phyloP scores from a whole-genome alignment of 30 jellyfish, hydroid and myxozoan species.

The Aurelia coerulea region DNA sequence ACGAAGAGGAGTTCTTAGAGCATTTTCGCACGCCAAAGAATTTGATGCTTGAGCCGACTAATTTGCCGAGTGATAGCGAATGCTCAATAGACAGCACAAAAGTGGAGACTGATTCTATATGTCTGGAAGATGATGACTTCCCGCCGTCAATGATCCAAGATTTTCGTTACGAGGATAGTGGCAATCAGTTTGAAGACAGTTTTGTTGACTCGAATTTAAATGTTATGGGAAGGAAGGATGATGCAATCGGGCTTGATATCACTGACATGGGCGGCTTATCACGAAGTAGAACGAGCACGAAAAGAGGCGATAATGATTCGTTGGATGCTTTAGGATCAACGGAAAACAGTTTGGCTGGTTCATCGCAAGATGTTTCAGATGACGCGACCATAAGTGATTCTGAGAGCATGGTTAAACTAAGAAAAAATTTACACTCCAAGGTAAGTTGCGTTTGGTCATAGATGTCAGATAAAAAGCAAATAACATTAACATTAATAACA shows the following conservation, averaged over 20 bases:
- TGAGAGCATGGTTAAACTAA: conserved; percentile 45
- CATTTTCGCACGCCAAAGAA: conserved; percentile 28
- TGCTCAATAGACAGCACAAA: conserved; percentile 64
- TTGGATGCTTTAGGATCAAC: conserved; percentile 22
- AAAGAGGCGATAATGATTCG: conserved; percentile 26
- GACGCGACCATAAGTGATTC: conserved; percentile 58
- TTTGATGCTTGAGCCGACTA: conserved; percentile 27
- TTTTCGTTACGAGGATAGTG: conserved; percentile 28
- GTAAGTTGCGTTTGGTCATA: conserved; percentile 7
- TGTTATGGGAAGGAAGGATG: conserved; percentile 28
- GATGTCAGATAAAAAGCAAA: too few species aligned
- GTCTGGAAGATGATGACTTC: conserved; percentile 68
- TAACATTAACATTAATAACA: too few species aligned
- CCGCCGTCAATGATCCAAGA: conserved; percentile 64
- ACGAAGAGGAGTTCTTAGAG: conserved; percentile 37
- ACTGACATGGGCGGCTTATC: conserved; percentile 9
- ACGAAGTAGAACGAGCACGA: conserved; percentile 57
- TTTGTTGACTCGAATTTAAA: conserved; percentile 26
- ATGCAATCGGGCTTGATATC: background rate
- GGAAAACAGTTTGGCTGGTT: conserved; percentile 52
- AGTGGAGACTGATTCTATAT: conserved; percentile 58
- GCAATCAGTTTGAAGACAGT: conserved; percentile 13
- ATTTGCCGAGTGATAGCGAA: conserved; percentile 62
- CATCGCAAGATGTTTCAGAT: conserved; percentile 60
- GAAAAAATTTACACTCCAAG: conserved; percentile 46